Percentiles rank a stretch among this genome's conserved stretches.
Conservation (phyloP, 2,797 vertebrate genomes). For the Crocidura indochinensis region DNA sequence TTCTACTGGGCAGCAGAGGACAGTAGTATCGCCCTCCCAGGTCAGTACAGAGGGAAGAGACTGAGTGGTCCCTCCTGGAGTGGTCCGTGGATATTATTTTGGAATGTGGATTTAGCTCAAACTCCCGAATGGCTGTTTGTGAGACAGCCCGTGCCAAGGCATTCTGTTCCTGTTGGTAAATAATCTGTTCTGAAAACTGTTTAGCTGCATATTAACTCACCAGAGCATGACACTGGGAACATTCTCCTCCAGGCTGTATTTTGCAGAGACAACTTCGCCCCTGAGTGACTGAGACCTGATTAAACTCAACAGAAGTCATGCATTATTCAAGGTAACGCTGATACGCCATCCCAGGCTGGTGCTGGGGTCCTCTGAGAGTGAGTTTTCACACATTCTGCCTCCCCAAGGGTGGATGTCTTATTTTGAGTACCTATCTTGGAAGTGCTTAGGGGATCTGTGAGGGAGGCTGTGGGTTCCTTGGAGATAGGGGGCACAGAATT, state of each 20-base stretch:
- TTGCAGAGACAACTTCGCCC: slow-evolving; percentile 44
- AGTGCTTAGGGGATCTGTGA: background rate
- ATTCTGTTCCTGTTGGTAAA: slow-evolving; percentile 76
- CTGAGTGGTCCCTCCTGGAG: slow-evolving; percentile 3
- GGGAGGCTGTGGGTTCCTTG: background rate
- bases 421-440: background rate
- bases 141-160: slow-evolving; percentile 66
- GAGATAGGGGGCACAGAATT: background rate
- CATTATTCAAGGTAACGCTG: slow-evolving; percentile 26
- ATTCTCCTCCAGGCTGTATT: slow-evolving; percentile 44
- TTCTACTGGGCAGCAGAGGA: slow-evolving; percentile 75
- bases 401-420: background rate
- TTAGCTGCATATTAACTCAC: slow-evolving; percentile 57
- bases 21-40: slow-evolving; percentile 61
- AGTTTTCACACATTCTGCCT: background rate
- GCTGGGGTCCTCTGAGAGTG: slow-evolving; percentile 61
- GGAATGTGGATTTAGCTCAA: slow-evolving; percentile 60
- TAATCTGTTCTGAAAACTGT: slow-evolving; percentile 76
- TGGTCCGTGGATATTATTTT: slow-evolving; percentile 13
- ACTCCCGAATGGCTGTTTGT: slow-evolving; percentile 43
- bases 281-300: slow-evolving; percentile 53
- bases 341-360: background rate
- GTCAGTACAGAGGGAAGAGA: slow-evolving; percentile 62
- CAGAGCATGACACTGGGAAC: slow-evolving; percentile 6
- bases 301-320: slow-evolving; percentile 54